Base-by-base conservation (phyloP, 2,888 invertebrate species). In the Campaea margaritaria region DNA sequence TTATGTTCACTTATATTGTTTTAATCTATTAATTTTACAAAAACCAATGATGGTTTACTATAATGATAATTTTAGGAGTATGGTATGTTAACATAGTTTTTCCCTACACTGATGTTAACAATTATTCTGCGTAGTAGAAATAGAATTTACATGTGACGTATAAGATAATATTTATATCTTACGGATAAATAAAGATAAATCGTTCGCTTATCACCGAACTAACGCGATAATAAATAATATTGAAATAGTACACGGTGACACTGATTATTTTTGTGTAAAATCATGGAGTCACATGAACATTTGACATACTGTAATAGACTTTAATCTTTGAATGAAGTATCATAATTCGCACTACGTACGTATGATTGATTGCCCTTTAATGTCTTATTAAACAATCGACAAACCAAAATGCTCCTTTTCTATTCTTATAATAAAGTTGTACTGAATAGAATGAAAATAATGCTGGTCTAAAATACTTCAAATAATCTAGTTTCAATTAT, bases 151-250 rank as follows among this genome's bases (percentile, higher is more conserved):
- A 39, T 46, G 16, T 53, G 39, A 39, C 13, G 13, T 10, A 15
- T 3, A 16, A 12, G 54, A 42, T 47, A 27, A 46, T 21, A 5
- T 16, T 54, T 0, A 16, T 54, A 47, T 54, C 47, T 47, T 12
- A 47, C 11, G 28, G 54, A 54, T 54, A 54, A 41, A 27, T 36
- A 12, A 47, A 16, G 16, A 46, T 16, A 47, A 15, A 36, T 7
- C 12, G 15, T 10, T 13, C n/a, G 4, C 12, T 42, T 47, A 47
- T 54, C 42, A 7, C 5, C 31, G 1, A 34, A 42, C 14, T 31
- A 7, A 15, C 14, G 31, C 47, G 47, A 47, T 47, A 54, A 54
- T 34, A 31, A 16, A 53, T 38, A 16, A 47, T 14, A 11, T 15
- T 13, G 13, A 14, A 27, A 43, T 2, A 3, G 11, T 38, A 12